Evolutionary conservation across 2,888 invertebrate species (phyloP).

Genomic region (Trilocha varians): DNA sequence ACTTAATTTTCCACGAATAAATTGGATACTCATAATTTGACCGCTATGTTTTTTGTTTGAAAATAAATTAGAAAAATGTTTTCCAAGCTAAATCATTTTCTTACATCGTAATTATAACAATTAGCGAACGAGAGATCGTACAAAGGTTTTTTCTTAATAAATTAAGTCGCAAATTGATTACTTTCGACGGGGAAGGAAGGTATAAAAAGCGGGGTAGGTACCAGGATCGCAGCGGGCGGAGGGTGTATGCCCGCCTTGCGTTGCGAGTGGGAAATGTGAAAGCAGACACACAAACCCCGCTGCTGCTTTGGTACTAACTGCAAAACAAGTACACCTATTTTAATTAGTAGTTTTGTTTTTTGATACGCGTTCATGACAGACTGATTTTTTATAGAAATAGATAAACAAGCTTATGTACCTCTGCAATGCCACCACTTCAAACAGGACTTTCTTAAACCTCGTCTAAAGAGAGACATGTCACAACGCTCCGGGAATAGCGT

Average conservation of each 20-base stretch:
- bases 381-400: too few relatives aligned
- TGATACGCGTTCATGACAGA: neutral
- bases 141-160: constrained; percentile 64
- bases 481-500: too few relatives aligned
- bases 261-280: constrained; percentile 71
- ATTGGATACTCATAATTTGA: too few relatives aligned
- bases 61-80: too few relatives aligned
- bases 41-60: too few relatives aligned
- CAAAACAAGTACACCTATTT: constrained; percentile 27
- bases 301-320: constrained; percentile 49
- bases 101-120: too few relatives aligned
- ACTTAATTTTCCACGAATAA: too few relatives aligned
- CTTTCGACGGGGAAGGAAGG: constrained; percentile 65
- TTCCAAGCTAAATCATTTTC: too few relatives aligned
- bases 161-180: constrained; percentile 73
- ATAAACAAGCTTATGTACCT: too few relatives aligned
- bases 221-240: constrained; percentile 55
- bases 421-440: too few relatives aligned
- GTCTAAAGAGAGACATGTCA: too few relatives aligned
- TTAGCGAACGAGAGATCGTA: neutral
- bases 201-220: constrained; percentile 66
- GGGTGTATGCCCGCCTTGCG: constrained; percentile 57
- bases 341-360: neutral
- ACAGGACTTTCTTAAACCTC: too few relatives aligned
- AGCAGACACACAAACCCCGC: constrained; percentile 73